Conservation (phyloP, 2,888 invertebrate genomes). For the Phengaris alcon region DNA sequence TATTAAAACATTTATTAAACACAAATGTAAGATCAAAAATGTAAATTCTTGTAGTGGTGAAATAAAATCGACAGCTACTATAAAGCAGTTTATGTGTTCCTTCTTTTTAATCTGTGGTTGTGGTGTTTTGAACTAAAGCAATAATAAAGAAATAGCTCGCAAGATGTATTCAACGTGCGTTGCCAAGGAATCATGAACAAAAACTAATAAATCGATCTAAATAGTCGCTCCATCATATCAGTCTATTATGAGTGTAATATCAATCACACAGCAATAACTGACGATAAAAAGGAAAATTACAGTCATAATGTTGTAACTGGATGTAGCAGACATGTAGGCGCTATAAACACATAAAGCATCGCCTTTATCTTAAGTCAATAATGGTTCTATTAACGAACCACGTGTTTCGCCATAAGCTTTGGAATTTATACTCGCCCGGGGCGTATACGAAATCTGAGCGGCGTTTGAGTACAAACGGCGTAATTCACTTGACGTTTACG, state of each 20-base stretch:
- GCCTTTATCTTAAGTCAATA: constrained; percentile 78
- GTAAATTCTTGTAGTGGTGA: too few relatives aligned
- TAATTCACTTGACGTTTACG: constrained; percentile 77
- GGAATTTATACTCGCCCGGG: constrained; percentile 62
- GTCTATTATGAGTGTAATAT: constrained; percentile 53
- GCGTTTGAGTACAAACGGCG: constrained; percentile 77
- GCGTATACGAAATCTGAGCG: constrained; percentile 76
- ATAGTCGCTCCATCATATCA: constrained; percentile 46
- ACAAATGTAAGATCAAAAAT: too few relatives aligned
- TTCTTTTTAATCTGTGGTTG: too few relatives aligned
- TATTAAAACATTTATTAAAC: too few relatives aligned
- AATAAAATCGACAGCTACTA: too few relatives aligned
- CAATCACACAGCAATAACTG: constrained; percentile 50
- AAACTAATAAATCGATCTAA: constrained; percentile 39
- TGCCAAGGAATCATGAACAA: constrained; percentile 1
- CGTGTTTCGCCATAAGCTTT: constrained; percentile 73
- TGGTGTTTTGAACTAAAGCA: not conserved
- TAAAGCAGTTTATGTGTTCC: too few relatives aligned
- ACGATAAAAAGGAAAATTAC: constrained; percentile 71
- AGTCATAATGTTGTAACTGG: constrained; percentile 62
- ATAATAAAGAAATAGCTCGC: constrained; percentile 16
- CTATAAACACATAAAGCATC: constrained; percentile 73
- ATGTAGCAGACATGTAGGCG: constrained; percentile 59
- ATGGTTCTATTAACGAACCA: constrained; percentile 77
- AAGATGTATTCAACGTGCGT: not conserved